Evolutionary conservation across 2,113 vertebrate species (phyloP).

Genomic region (Amphiprion ocellaris): DNA sequence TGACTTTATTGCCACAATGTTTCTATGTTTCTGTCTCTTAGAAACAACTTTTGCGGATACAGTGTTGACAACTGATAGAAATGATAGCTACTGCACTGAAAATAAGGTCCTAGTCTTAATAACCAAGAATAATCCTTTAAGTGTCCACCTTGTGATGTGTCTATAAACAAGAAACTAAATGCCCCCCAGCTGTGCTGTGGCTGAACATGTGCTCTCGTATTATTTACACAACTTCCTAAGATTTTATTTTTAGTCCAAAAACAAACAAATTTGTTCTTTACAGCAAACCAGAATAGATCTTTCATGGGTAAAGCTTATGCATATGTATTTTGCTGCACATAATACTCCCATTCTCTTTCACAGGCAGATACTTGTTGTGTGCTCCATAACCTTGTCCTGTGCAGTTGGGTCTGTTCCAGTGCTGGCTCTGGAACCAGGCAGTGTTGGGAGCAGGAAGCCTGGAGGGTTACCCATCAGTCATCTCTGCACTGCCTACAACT

Average conservation of each 20-base stretch:
- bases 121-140: constrained; percentile 11
- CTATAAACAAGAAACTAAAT: not conserved
- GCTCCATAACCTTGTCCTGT: constrained; percentile 37
- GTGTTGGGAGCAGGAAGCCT: constrained; percentile 41
- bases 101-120: not conserved
- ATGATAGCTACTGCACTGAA: not conserved
- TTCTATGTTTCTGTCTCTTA: not conserved
- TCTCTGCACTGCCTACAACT: constrained; percentile 32
- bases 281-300: constrained; percentile 8
- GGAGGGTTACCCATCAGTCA: constrained; percentile 67
- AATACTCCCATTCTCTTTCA: constrained; percentile 18
- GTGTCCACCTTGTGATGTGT: not conserved
- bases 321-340: constrained; percentile 6
- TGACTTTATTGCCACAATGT: not conserved
- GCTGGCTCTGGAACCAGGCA: constrained; percentile 40
- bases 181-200: not conserved
- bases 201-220: constrained; percentile 46
- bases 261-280: not conserved
- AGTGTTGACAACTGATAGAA: not conserved
- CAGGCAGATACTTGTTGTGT: constrained; percentile 36
- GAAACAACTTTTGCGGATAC: not conserved
- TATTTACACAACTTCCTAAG: constrained; percentile 19
- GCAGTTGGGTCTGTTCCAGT: constrained; percentile 32
- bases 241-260: not conserved
- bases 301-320: not conserved